Conservation (phyloP, 1,140 invertebrate genomes). For the Panagrolaimus sp. region DNA sequence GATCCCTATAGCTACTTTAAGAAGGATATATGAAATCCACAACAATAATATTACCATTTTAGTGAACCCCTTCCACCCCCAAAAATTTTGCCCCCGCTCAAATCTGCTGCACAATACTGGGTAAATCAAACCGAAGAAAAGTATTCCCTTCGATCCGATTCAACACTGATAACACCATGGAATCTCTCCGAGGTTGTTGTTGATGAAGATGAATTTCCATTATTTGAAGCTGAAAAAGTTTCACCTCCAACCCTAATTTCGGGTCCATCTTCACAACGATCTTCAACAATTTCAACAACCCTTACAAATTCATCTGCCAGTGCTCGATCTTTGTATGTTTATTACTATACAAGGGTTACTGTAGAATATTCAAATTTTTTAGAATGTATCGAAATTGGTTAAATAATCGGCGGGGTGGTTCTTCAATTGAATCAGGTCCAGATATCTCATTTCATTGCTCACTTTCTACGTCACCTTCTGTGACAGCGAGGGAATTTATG, state of each 20-base stretch:
- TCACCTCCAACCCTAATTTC: slow-evolving; percentile 20
- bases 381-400: slow-evolving; percentile 33
- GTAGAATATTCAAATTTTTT: slow-evolving; percentile 21
- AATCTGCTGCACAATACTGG: slow-evolving; percentile 17
- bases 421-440: slow-evolving; percentile 45
- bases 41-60: background rate
- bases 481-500: slow-evolving; percentile 44
- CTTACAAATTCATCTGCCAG: slow-evolving; percentile 43
- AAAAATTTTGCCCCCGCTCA: background rate
- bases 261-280: slow-evolving; percentile 10
- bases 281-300: slow-evolving; percentile 16
- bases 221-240: slow-evolving; percentile 24
- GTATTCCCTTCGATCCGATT: background rate
- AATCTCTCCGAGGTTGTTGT: background rate
- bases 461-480: slow-evolving; percentile 51
- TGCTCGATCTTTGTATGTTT: slow-evolving; percentile 37
- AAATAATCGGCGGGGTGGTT: slow-evolving; percentile 33
- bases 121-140: slow-evolving; percentile 8
- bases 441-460: slow-evolving; percentile 46
- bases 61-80: background rate
- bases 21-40: background rate
- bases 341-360: background rate
- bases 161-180: background rate
- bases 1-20: background rate
- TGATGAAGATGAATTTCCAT: slow-evolving; percentile 20